phyloP scores from a whole-genome alignment of 2,113 vertebrate species.

The Eidolon helvum region DNA sequence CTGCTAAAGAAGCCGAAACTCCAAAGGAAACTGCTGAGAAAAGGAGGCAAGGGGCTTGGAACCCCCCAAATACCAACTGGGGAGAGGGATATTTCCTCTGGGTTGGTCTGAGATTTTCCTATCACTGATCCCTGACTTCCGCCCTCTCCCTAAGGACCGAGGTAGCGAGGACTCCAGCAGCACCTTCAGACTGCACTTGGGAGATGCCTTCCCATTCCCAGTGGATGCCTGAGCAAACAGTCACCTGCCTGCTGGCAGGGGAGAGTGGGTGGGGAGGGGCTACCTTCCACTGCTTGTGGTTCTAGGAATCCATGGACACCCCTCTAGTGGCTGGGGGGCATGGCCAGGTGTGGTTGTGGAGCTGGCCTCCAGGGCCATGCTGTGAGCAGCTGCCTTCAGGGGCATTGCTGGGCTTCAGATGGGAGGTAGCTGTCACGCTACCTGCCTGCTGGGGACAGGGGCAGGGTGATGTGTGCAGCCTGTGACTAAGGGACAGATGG shows the following conservation, averaged over 20 bases:
- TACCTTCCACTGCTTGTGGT: background rate
- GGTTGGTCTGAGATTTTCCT: background rate
- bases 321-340: background rate
- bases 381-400: background rate
- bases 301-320: background rate
- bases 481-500: background rate
- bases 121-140: background rate
- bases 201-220: background rate
- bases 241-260: background rate
- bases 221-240: background rate
- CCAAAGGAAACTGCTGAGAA: constrained; percentile 35
- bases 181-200: background rate
- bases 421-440: background rate
- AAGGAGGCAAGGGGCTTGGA: background rate
- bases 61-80: background rate
- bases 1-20: constrained; percentile 11
- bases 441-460: background rate
- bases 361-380: background rate
- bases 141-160: too few species aligned
- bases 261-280: fast-evolving
- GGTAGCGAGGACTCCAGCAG: background rate
- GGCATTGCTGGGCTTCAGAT: too few species aligned
- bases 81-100: too few species aligned
- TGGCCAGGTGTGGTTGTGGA: background rate
- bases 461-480: background rate